Percentiles rank a stretch among this genome's conserved stretches.
These are phyloP conservation scores for Volucella inanis DNA, from an alignment of 2,888 invertebrate species.

Conservation along the genomic window DNA sequence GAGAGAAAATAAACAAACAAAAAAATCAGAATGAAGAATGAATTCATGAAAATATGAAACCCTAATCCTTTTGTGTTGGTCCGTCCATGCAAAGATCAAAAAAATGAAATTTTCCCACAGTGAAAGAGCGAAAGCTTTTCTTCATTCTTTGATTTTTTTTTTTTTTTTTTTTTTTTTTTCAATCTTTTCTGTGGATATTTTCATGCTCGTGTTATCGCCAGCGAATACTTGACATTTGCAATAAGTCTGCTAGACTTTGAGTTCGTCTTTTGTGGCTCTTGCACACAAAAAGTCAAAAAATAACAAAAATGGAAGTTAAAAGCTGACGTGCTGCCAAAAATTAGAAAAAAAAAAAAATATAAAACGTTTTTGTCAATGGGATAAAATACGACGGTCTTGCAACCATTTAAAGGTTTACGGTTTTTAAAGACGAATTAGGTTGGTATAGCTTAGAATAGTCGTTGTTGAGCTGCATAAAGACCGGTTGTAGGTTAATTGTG, in stretches of 20 bases:
- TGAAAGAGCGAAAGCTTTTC: conserved; percentile 41
- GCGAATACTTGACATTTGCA: conserved; percentile 69
- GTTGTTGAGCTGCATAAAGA: too few species aligned
- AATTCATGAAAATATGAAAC: conserved; percentile 57
- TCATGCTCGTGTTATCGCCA: conserved; percentile 45
- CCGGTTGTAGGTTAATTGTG: too few species aligned
- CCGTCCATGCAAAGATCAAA: conserved; percentile 63
- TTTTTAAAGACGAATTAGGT: too few species aligned
- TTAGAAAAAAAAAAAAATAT: neutral
- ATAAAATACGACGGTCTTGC: too few species aligned
- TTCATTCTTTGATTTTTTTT: conserved; percentile 43
- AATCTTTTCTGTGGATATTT: neutral
- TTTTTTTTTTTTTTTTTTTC: neutral
- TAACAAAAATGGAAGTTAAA: conserved; percentile 13
- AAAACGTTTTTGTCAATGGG: neutral
- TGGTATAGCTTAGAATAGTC: too few species aligned
- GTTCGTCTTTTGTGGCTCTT: neutral
- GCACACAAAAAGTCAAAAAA: neutral
- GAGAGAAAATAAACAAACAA: neutral
- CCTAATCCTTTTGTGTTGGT: conserved; percentile 69
- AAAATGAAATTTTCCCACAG: conserved; percentile 36
- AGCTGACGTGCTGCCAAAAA: neutral
- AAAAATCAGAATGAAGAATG: conserved; percentile 34
- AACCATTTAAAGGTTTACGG: too few species aligned
- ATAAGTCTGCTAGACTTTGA: conserved; percentile 47